Evolutionary conservation across 1,140 invertebrate species (phyloP).

Genomic region (Zaprionus ghesquierei): DNA sequence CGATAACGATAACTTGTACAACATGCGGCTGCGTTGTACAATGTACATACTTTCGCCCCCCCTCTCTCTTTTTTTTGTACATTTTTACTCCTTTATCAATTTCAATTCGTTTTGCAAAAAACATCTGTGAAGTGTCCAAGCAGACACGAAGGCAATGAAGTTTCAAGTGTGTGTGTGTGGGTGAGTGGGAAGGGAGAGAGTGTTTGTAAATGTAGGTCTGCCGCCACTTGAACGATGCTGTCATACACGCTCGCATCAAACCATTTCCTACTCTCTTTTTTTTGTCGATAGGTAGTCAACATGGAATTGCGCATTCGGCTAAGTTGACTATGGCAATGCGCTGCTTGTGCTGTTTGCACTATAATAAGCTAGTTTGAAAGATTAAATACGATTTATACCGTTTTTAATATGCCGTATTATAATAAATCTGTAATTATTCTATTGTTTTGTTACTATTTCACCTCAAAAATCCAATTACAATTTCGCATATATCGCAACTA

Average conservation of each 20-base stretch:
- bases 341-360: too few relatives aligned
- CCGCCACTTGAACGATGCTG: conserved; percentile 51
- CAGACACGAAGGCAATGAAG: conserved; percentile 55
- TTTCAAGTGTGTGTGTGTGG: conserved; percentile 50
- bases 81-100: conserved; percentile 9
- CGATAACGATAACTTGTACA: conserved; percentile 54
- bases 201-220: conserved; percentile 23
- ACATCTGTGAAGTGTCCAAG: conserved; percentile 51
- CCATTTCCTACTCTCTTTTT: conserved; percentile 31
- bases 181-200: conserved; percentile 7
- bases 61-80: not conserved
- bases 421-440: too few relatives aligned
- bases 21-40: not conserved
- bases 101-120: conserved; percentile 39
- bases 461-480: not conserved
- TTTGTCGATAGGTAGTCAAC: not conserved
- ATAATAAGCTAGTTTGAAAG: too few relatives aligned
- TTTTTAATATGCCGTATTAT: too few relatives aligned
- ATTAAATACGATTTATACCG: too few relatives aligned
- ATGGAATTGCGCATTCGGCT: not conserved
- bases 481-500: not conserved
- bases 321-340: not conserved
- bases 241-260: conserved; percentile 43
- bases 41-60: too few relatives aligned
- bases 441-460: too few relatives aligned